Base-by-base conservation (phyloP, 2,888 invertebrate species). In the Drosophila seclusa region DNA sequence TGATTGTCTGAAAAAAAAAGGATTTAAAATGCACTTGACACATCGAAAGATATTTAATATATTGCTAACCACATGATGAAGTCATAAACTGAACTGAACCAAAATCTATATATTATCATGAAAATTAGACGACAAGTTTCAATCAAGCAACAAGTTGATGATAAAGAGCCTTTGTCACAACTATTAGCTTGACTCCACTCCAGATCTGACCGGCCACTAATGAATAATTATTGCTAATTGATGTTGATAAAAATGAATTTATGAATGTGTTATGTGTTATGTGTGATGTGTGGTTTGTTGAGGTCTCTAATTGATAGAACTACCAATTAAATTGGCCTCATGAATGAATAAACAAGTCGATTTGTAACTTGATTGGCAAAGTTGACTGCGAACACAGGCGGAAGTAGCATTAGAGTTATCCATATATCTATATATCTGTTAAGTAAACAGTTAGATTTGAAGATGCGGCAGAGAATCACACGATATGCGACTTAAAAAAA, bases 201-300 rank as follows among this genome's bases (percentile, higher is more conserved):
- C 24, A 36, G 38, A 50, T 62, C 34, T 34, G 62, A 10, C 45
- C 27, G 64, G 32, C 34, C 29, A 49, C 82, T 80, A 86, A 88
- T 88, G 78, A 90, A 82, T 88, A 90, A 89, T 89, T 90, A 90
- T 89, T 74, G 87, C 89, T 90, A 90, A 89, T 89, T 89, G 91
- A 83, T 86, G 87, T 78, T 86, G 84, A 86, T 86, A 86, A 85
- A 80, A 86, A 81, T 83, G 83, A 83, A 83, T 83, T 87, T 83
- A 88, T 83, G 83, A 81, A 88, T 83, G 86, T 73, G 82, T 83
- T 68, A 63, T 75, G 64, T 42, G 57, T 31, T 68, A 63, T 75
- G 64, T 42, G 57, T 31, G 18, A 13, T 54, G 52, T 53, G 31
- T 54, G 65, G 50, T 68, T 61, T 69, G 53, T 58, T 58, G 60